A percentile compares a stretch with the other conserved stretches of the same genome.
These are phyloP conservation scores for Bucorvus abyssinicus DNA, from an alignment of 2,797 vertebrate species.

Conservation along the genomic window DNA sequence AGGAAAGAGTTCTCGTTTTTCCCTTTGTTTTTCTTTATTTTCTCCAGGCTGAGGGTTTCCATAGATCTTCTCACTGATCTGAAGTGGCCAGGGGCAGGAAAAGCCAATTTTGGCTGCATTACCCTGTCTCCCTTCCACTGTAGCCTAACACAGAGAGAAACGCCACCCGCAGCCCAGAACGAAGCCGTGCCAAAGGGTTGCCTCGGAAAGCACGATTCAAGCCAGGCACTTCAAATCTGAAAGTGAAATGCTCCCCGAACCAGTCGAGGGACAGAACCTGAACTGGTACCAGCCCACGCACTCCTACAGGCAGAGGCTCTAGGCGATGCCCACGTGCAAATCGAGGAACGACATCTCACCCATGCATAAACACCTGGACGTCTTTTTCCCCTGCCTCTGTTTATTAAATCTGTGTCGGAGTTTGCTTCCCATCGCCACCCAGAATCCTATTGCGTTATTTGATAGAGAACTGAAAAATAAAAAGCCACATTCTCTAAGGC, in stretches of 20 bases:
- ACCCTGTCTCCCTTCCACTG: constrained; percentile 26
- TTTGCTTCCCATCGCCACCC: not conserved
- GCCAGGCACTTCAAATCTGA: not conserved
- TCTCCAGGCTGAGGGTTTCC: constrained; percentile 32
- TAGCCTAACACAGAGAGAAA: constrained; percentile 40
- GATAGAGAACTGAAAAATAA: not conserved
- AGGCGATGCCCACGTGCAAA: fast-evolving
- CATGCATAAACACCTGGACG: too few species aligned
- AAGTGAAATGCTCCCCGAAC: not conserved
- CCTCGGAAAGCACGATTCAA: not conserved
- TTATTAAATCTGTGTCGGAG: not conserved
- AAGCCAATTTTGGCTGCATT: constrained; percentile 58
- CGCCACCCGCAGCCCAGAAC: not conserved
- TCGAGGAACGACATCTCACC: not conserved
- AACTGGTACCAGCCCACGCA: not conserved
- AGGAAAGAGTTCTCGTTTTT: constrained; percentile 25
- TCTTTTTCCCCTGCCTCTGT: fast-evolving
- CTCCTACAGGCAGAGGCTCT: not conserved
- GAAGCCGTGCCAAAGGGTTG: not conserved
- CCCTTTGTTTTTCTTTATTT: constrained; percentile 47
- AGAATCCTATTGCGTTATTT: not conserved
- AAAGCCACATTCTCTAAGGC: not conserved
- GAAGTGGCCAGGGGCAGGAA: constrained; percentile 56
- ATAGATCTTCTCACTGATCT: constrained; percentile 67
- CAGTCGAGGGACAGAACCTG: not conserved